Evolutionary conservation across 2,797 vertebrate species (phyloP), one percentile per base, ranked within the genome.

Genomic region (Ctenopoma multispine): DNA sequence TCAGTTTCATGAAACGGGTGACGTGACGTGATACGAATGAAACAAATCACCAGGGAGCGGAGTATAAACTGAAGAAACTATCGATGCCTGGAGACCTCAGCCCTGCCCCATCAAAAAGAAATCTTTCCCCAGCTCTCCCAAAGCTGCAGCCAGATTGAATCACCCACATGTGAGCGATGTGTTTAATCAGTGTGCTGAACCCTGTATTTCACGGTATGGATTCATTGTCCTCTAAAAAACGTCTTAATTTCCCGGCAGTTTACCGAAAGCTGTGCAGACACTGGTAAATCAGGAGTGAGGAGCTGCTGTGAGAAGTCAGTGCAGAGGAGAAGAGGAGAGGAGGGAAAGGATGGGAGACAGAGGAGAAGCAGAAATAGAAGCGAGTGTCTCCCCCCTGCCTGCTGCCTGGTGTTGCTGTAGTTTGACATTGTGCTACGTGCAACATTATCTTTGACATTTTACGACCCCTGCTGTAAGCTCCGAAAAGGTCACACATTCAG

Each of bases 161-260:
- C 66, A 49, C 31, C 17, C 3, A 14, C 60, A 70, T 40, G 23
- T 55, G 57, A 65, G 43, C 67, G 67, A 66, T 69, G 66, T 29
- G 63, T 86, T 82, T 88, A 86, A 87, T 90, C 89, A 82, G 77
- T 77, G 70, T 47, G 68, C 75, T 81, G 69, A 80, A 87, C 77
- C 71, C 44, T 70, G 53, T 78, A 31, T 85, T 85, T 91, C 73
- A 86, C 80, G 53, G 50, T 72, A 82, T 86, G 69, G 86, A 92
- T 93, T 93, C 82, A 89, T 86, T 81, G 77, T 77, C 79, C 77
- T 73, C 59, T 77, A 75, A 60, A 79, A 84, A 80, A 75, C 63
- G 38, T 86, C 81, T 87, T 85, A 77, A 89, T 89, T 89, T 74
- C 55, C 78, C 2, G 60, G 75, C 77, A 80, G 75, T 81, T 85